phyloP scores from a whole-genome alignment of 2,888 invertebrate genomes.

The Apamea crenata region DNA sequence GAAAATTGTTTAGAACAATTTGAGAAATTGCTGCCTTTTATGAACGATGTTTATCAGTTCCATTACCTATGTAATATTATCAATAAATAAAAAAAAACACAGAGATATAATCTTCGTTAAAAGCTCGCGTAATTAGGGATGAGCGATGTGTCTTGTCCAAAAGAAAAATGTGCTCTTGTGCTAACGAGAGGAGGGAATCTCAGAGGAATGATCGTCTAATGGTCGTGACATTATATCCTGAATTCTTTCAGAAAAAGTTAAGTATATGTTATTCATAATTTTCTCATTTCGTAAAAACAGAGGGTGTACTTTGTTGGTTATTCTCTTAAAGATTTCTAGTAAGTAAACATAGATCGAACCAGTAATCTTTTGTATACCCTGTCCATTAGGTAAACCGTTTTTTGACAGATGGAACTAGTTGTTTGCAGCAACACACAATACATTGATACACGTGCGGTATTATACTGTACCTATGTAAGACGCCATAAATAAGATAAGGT shows the following conservation, averaged over 20 bases:
- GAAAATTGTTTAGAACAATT: neutral
- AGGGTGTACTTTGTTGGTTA: neutral
- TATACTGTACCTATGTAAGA: too few relatives aligned
- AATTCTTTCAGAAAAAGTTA: constrained; percentile 24
- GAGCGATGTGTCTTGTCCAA: constrained; percentile 72
- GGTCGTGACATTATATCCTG: constrained; percentile 45
- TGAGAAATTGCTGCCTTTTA: neutral
- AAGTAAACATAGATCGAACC: neutral
- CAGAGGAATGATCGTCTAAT: constrained; percentile 58
- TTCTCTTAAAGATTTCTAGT: neutral
- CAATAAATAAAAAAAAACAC: constrained; percentile 22
- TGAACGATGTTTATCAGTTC: neutral
- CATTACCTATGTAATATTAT: neutral
- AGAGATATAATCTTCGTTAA: constrained; percentile 52
- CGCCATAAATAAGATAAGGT: too few relatives aligned
- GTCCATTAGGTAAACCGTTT: too few relatives aligned
- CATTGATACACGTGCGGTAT: too few relatives aligned
- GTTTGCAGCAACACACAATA: too few relatives aligned
- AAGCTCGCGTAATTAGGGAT: constrained; percentile 72
- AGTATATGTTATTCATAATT: neutral
- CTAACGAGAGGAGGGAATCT: constrained; percentile 66
- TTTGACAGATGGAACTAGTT: too few relatives aligned
- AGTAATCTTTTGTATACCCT: neutral
- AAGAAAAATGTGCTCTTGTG: constrained; percentile 73
- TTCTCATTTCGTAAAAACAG: neutral